Evolutionary conservation across 2,797 vertebrate genomes (phyloP), one percentile per base, ranked within the genome.

Genomic region (Trachurus trachurus): DNA sequence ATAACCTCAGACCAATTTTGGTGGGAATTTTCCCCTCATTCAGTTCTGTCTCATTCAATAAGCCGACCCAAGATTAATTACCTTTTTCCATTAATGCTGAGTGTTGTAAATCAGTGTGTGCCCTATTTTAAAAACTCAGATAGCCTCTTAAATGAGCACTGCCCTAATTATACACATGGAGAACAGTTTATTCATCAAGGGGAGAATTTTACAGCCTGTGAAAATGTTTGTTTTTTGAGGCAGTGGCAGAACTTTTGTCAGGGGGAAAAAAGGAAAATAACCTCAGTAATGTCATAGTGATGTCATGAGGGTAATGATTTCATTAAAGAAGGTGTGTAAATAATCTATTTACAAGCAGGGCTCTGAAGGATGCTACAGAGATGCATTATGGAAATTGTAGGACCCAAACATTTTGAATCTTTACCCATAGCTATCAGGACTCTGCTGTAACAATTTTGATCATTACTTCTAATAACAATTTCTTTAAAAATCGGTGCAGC

Each of bases 1-100:
- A 49, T 50, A 76, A 86, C 72, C 80, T 82, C 81, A 54, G 58
- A 71, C 6, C 26, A 2, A 69, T 68, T 82, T 84, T 47, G 34
- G 59, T 78, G 56, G 57, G 69, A 83, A 79, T 57, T 60, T 78
- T 39, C 68, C 74, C 29, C 56, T 65, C 19, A 31, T 66, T 73
- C 29, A 21, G 42, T 71, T 56, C 67, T 2, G 40, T 65, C 56
- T 75, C 17, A 66, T 81, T 81, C 54, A 60, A 65, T 62, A 63
- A 57, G 29, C 13, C 6, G 5, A 65, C 66, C 47, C 19, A 66
- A 44, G 68, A 85, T 74, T 39, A 66, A 87, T 74, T 19, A 68
- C 10, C 22, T 44, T 77, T 80, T 79, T 50, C 60, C 45, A 74
- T 49, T n/a, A 63, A 59, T n/a, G 57, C 39, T 49, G 50, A 59